phyloP scores from a whole-genome alignment of 2,797 vertebrate species.

The Sitta carolinensis region DNA sequence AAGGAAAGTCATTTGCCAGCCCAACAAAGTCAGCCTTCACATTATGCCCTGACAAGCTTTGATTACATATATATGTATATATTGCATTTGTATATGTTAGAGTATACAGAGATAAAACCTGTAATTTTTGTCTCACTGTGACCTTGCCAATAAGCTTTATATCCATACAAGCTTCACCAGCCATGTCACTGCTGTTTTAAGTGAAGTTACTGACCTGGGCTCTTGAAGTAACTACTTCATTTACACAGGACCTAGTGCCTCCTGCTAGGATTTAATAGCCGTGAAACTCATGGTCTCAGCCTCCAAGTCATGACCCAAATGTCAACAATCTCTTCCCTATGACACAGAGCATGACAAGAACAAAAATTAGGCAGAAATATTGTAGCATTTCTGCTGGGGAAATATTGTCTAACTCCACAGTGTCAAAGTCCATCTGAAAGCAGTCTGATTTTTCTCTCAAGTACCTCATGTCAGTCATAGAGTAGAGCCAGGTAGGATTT shows the following conservation, averaged over 20 bases:
- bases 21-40: neutral
- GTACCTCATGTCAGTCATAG: neutral
- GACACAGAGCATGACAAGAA: neutral
- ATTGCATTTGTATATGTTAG: neutral
- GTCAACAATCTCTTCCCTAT: neutral
- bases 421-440: neutral
- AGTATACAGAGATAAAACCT: neutral
- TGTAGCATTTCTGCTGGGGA: neutral
- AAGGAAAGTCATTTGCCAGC: neutral
- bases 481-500: neutral
- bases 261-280: conserved; percentile 16
- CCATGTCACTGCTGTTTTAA: neutral
- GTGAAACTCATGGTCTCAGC: conserved; percentile 9
- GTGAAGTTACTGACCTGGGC: neutral
- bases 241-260: neutral
- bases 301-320: neutral
- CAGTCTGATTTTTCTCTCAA: neutral
- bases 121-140: neutral
- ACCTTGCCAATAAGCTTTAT: neutral
- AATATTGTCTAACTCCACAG: neutral
- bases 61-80: neutral
- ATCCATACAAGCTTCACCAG: neutral
- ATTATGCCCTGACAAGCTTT: neutral
- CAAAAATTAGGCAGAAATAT: neutral
- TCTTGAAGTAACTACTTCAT: neutral